Base-by-base conservation (phyloP, 2,797 vertebrate genomes). In the Acipenser ruthenus region DNA sequence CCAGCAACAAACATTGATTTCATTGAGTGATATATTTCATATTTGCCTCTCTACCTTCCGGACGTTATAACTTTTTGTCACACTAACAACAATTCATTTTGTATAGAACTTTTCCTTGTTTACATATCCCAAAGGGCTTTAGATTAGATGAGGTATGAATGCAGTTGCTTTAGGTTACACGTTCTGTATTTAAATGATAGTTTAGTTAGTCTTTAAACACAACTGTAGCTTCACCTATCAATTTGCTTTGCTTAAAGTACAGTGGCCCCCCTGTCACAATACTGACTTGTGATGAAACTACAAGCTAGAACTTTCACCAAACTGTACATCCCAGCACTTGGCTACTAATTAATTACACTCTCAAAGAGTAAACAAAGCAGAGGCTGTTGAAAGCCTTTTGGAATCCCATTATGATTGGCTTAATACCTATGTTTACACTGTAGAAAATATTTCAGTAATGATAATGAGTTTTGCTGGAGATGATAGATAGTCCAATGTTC, bases 301-400 rank as follows among this genome's bases (percentile, higher is more conserved):
- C n/a, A 15, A 23, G 11, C 13, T 52, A 55, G 51, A 55, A 10
- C 48, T 6, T 13, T 65, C 64, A 37, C 5, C 23, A 50, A 52
- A 65, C n/a, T 53, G 64, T 23, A 15, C 13, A 55, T 65, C 50
- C 50, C 52, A 52, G 11, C 23, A 37, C 11, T 37, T 65, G 64
- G 64, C 64, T 53, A 53, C 64, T 65, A 53, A 65, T 65, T 53
- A 65, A 65, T 65, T 49, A 10, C 18, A 52, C 10, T 11, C n/a
- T 52, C 11, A 49, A 51, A 52, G 51, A 53, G 59, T 37, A 67
- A 67, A 62, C 66, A 62, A 9, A 67, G 58, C 9, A 12, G 5
- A 58, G 23, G 37, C 10, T 49, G 18, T 13, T 50, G n/a, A 10
- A 56, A 65, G 52, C 7, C 7, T 13, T 66, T 59, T 52, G 23